Evolutionary conservation across 2,888 invertebrate species (phyloP), one percentile per base, ranked within the genome.

Genomic region (Nomada ruficornis): DNA sequence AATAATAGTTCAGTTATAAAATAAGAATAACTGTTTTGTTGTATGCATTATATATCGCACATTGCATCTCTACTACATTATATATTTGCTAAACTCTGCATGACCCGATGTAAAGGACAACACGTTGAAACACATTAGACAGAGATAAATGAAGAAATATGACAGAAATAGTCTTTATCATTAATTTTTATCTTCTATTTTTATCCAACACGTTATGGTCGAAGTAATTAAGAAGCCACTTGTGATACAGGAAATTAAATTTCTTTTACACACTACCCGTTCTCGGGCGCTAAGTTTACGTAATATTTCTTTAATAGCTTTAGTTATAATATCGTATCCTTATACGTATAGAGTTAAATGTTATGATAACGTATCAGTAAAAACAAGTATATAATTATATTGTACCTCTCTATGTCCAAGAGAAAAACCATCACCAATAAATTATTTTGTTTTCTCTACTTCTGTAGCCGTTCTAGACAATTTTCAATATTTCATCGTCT

Each of bases 31-130:
- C 18, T 29, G 20, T 23, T 47, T 36, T 29, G 4, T 20, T 57
- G n/a, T 23, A 23, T 44, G 26, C 29, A 36, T 26, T 20, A 20
- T 10, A 0, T 62, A 71, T 60, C 70, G 47, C 20, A 11, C 60
- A 15, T 52, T n/a, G 18, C 29, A 60, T 68, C 68, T 55, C 42
- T 18, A 10, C 5, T 13, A 18, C 60, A 5, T 20, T 60, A 20
- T 50, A 71, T 23, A 71, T 71, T 71, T 71, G 60, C 36, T 50
- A 62, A 71, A 71, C 70, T 36, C 44, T 13, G 55, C 68, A 57
- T 36, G 60, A 23, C 70, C 20, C 59, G 44, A 10, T 29, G 47
- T 29, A 70, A 59, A 70, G 26, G 70, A 70, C 70, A 70, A 29
- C 29, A 3, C 20, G 36, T 26, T 15, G 36, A 10, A 54, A 54